Base-by-base conservation (phyloP, 1,140 invertebrate species). In the Venturia canescens region DNA sequence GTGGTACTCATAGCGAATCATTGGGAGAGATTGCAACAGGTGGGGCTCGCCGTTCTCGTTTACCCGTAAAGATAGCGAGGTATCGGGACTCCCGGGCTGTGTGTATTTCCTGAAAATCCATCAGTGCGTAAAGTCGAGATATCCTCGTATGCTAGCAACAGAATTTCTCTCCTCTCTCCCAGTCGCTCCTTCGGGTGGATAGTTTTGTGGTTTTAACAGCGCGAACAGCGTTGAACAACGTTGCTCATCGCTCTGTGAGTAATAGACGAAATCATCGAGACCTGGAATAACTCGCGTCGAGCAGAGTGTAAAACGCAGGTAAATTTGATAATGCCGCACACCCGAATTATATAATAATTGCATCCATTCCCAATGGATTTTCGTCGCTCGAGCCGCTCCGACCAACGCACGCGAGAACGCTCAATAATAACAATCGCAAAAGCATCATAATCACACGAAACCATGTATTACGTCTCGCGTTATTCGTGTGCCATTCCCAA, bases 41-140 rank as follows among this genome's bases (percentile, higher is more conserved):
- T 63, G 60, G n/a, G 23, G 60, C 11, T 23, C 13, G 11, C 23
- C 23, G 60, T 63, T 23, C 23, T n/a, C 60, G 21, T 63, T 63
- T 63, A 63, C 11, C 60, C 60, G 60, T 63, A 23, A 63, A 26
- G 23, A 63, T 63, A 63, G 60, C 23, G 60, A 63, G 23, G 23
- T 63, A 23, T 63, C 11, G 60, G 3, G 23, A 13, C 11, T 26
- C n/a, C n/a, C 60, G 26, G 60, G 26, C 60, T 63, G 60, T 63
- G 60, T 63, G 60, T 63, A 63, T 63, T 63, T 63, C 60, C 60
- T 63, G 60, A 63, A 63, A 63, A 63, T 63, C 16, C 60, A 63
- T 27, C 60, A 63, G 60, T 63, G 60, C 60, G 60, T 63, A 63
- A 63, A 63, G 60, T 63, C 60, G 60, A 63, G 60, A 63, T 63